Conservation (phyloP, 2,888 invertebrate species). For the Therioaphis trifolii region DNA sequence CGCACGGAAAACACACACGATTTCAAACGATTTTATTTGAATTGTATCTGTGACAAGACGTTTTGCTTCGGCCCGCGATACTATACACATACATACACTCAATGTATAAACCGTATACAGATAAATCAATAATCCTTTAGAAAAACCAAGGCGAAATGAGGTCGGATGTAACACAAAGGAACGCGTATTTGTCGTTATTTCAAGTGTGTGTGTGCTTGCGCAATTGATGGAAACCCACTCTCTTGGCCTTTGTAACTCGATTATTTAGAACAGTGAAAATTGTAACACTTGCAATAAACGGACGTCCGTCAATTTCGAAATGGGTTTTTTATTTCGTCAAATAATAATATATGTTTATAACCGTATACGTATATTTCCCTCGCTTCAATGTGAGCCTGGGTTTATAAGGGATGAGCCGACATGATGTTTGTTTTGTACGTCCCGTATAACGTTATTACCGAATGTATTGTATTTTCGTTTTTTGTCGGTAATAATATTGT, state of each 20-base stretch:
- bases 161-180: slow-evolving; percentile 18
- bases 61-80: slow-evolving; percentile 6
- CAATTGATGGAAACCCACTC: slow-evolving; percentile 14
- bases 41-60: slow-evolving; percentile 6
- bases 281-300: slow-evolving; percentile 3
- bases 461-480: background rate
- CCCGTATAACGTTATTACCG: background rate
- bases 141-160: slow-evolving; percentile 32
- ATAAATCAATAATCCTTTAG: slow-evolving; percentile 38
- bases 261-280: slow-evolving; percentile 22
- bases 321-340: background rate
- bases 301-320: background rate
- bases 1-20: background rate
- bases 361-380: background rate
- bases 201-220: slow-evolving; percentile 11
- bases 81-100: background rate
- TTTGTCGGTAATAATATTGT: background rate
- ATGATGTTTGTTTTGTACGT: background rate
- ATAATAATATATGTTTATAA: background rate
- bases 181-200: slow-evolving; percentile 46
- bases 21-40: slow-evolving; percentile 15
- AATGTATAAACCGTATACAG: background rate
- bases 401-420: background rate
- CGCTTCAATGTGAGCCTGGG: background rate
- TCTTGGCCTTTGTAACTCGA: slow-evolving; percentile 35